Conservation (phyloP, 2,797 vertebrate genomes). For the Eutrigla gurnardus region DNA sequence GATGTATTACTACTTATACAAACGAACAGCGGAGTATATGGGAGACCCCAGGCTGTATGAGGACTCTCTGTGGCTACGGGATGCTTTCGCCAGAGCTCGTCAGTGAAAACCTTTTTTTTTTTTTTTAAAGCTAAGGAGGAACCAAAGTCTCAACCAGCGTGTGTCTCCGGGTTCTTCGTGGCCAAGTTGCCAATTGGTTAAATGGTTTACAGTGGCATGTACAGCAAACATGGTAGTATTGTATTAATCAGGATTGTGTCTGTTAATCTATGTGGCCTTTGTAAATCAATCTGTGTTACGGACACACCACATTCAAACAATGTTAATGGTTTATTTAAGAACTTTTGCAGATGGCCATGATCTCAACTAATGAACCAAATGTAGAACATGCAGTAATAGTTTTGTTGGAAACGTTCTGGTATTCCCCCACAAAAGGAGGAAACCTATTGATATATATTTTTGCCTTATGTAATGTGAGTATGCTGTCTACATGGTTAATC, state of each 20-base stretch:
- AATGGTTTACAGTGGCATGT: conserved; percentile 60
- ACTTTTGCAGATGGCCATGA: conserved; percentile 11
- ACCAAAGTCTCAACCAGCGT: conserved; percentile 9
- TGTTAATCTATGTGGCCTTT: conserved; percentile 74
- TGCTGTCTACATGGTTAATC: conserved; percentile 51
- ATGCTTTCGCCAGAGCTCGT: conserved; percentile 88
- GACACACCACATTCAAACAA: conserved; percentile 1
- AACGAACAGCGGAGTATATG: conserved; percentile 91
- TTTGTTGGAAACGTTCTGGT: conserved; percentile 11
- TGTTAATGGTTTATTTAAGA: not conserved
- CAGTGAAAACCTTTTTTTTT: conserved; percentile 79
- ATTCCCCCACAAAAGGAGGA: conserved; percentile 8
- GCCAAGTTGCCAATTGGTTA: conserved; percentile 38
- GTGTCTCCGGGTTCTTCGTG: conserved; percentile 33
- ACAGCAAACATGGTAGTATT: conserved; percentile 48
- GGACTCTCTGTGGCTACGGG: conserved; percentile 94
- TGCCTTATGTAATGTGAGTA: conserved; percentile 55
- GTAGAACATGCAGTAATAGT: conserved; percentile 6
- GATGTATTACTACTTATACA: conserved; percentile 97
- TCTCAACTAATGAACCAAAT: not conserved
- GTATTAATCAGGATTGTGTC: conserved; percentile 68
- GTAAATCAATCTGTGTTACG: conserved; percentile 46
- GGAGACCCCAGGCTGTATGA: conserved; percentile 95
- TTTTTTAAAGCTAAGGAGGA: conserved; percentile 1
- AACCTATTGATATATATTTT: conserved; percentile 28